Base-by-base conservation (phyloP, 2,113 vertebrate genomes). In the Fukomys damarensis region DNA sequence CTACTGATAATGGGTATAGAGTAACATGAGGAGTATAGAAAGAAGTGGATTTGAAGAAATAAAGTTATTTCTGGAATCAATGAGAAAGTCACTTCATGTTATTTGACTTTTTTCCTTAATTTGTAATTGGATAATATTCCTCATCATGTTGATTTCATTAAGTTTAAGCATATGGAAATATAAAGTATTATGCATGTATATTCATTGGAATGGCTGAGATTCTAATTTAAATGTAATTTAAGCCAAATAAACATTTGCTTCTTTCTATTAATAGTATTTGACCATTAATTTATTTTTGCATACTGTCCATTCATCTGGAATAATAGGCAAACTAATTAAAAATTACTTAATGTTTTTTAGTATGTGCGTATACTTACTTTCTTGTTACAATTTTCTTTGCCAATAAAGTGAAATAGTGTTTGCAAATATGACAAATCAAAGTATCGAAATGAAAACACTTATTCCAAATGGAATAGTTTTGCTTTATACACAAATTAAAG, bases 381-480 rank as follows among this genome's bases (percentile, higher is more conserved):
- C 32, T 81, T 88, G 66, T 68, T 66, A 41, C 17, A 63, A 49
- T 86, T 93, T 85, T 61, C 79, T 94, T 92, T 94, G 49, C 65
- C 52, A 5, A 49, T 26, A 83, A 89, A 80, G 7, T 89, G 43
- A 95, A 6, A 26, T 43, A 68, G 7, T 97, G 63, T 96, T 96
- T 96, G 65, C 65, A 94, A 96, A 97, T n/a, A 93, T 83, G 65
- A 94, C 74, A 97, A 96, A 96, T 94, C 22, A 49, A 96, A 96
- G 26, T 43, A 93, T 94, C 61, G 52, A 95, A 88, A 92, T 91
- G 63, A 96, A 97, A 96, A 94, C 38, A 70, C 38, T 94, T 84
- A 82, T n/a, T 92, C 65, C 70, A 92, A 86, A 95, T 72, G 93
- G 58, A 90, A 95, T 92, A 30, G 66, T 56, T 92, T 94, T 91